Evolutionary conservation across 1,140 invertebrate species (phyloP).

Genomic region (Tachypleus tridentatus): DNA sequence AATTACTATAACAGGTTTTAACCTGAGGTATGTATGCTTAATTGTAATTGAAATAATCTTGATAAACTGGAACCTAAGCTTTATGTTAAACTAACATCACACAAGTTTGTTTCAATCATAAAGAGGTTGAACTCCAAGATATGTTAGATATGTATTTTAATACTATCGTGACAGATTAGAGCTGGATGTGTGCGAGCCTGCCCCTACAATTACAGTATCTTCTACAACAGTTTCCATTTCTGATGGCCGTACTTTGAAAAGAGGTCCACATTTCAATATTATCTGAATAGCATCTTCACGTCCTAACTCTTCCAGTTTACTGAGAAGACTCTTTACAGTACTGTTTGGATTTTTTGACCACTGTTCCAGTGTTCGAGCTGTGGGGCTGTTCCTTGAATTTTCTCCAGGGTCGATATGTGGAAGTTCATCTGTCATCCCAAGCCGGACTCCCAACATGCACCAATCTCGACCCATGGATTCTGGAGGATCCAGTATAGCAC

Average conservation of each 20-base stretch:
- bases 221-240: neutral
- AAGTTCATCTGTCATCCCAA: constrained; percentile 48
- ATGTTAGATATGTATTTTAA: no score
- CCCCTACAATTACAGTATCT: neutral
- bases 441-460: constrained; percentile 61
- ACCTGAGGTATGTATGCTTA: no score
- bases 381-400: constrained; percentile 34
- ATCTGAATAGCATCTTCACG: constrained; percentile 40
- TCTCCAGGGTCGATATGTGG: constrained; percentile 38
- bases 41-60: no score
- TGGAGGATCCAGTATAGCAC: constrained; percentile 56
- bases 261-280: constrained; percentile 35
- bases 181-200: neutral
- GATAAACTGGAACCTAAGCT: no score
- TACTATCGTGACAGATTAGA: neutral
- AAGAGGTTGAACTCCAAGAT: no score
- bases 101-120: no score
- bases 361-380: constrained; percentile 39
- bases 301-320: constrained; percentile 40
- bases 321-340: constrained; percentile 38
- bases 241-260: constrained; percentile 33
- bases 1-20: no score
- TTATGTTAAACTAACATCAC: no score
- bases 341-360: constrained; percentile 36
- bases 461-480: constrained; percentile 68